Evolutionary conservation across 2,888 invertebrate species (phyloP).

Genomic region (Rhamnusium bicolor): DNA sequence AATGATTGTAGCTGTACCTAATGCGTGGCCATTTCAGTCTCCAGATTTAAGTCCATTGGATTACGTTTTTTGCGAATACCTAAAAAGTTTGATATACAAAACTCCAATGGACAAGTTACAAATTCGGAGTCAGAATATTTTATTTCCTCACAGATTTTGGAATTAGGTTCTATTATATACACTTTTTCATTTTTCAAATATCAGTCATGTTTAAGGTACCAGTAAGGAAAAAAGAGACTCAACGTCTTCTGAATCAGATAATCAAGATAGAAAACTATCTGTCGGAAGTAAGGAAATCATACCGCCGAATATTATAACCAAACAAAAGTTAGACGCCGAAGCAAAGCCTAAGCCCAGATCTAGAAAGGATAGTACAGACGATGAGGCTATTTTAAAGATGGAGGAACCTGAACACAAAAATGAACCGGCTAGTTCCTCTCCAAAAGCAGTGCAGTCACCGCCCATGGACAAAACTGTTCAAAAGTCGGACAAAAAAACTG

Average conservation of each 20-base stretch:
- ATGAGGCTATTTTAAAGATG: not conserved
- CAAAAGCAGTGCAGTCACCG: not conserved
- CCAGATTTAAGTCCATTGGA: too few relatives aligned
- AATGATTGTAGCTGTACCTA: too few relatives aligned
- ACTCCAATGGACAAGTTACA: too few relatives aligned
- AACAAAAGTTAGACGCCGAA: slow-evolving; percentile 35
- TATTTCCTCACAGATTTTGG: not conserved
- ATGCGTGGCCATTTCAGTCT: too few relatives aligned
- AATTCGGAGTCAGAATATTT: too few relatives aligned
- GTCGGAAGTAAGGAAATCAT: slow-evolving; percentile 43
- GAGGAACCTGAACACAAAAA: slow-evolving; percentile 10
- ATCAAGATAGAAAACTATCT: slow-evolving; percentile 37
- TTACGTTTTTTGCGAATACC: too few relatives aligned
- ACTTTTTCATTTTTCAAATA: not conserved
- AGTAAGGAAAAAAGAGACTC: slow-evolving; percentile 34
- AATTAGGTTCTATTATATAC: not conserved
- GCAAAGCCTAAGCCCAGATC: slow-evolving; percentile 32
- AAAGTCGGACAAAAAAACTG: not conserved
- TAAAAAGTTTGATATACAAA: too few relatives aligned
- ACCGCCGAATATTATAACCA: slow-evolving; percentile 40
- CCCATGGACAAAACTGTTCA: not conserved
- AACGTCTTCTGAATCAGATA: not conserved
- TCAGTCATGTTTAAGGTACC: slow-evolving; percentile 28
- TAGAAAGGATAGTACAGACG: slow-evolving; percentile 15
- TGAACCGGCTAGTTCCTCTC: not conserved